Percentiles rank a stretch among this genome's conserved stretches.
These are phyloP conservation scores for Cheilosia vulpina DNA, from an alignment of 2,888 invertebrate species.

Conservation along the genomic window DNA sequence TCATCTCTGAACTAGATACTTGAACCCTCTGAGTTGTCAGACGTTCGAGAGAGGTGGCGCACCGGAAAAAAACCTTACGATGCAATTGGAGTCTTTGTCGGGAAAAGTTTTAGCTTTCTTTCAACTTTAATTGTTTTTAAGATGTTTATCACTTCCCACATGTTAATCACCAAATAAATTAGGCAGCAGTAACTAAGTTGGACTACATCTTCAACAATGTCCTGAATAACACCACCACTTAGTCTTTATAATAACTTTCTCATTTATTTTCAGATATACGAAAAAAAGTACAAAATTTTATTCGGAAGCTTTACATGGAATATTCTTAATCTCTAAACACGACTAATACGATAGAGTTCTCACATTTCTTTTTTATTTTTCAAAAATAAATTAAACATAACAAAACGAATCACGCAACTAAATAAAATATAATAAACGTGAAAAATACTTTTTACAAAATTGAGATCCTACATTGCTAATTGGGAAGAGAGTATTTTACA, in stretches of 20 bases:
- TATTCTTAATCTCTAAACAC: slow-evolving; percentile 43
- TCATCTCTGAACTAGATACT: no score
- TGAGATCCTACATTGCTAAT: slow-evolving; percentile 56
- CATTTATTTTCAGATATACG: slow-evolving; percentile 44
- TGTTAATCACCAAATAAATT: no score
- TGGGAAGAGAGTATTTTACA: slow-evolving; percentile 50
- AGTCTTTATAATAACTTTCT: slow-evolving; percentile 17
- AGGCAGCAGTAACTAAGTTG: no score
- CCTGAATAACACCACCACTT: neutral
- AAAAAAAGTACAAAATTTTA: slow-evolving; percentile 39
- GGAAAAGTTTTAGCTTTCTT: no score
- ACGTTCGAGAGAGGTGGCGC: no score
- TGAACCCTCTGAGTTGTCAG: no score
- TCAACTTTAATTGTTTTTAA: no score
- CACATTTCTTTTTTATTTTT: neutral
- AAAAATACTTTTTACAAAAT: slow-evolving; percentile 71
- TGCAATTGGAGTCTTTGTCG: no score
- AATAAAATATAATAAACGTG: slow-evolving; percentile 14
- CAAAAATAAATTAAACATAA: slow-evolving; percentile 50
- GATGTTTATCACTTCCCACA: no score
- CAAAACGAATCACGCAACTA: slow-evolving; percentile 31
- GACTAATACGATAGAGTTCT: neutral
- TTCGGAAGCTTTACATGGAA: slow-evolving; percentile 67
- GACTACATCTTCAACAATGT: no score
- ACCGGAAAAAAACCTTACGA: no score